These are phyloP conservation scores for Todiramphus chloris DNA, from an alignment of 2,113 vertebrate species.

Conservation along the genomic window DNA sequence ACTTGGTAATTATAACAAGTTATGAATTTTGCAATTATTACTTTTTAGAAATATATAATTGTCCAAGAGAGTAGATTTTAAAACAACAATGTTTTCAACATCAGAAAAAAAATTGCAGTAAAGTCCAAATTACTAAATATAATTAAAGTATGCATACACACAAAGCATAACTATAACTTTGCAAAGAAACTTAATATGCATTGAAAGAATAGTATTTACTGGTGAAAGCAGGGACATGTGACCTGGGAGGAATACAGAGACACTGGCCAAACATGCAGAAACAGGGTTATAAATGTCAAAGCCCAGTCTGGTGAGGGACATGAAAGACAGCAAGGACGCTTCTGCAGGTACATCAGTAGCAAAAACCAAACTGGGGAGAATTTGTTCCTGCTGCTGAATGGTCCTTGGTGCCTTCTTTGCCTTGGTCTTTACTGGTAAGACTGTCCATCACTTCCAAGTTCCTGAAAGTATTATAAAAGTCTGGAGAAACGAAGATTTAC, in stretches of 20 bases:
- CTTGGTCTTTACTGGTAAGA: not conserved
- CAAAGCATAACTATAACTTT: not conserved
- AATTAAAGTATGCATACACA: not conserved
- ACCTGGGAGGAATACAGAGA: not conserved
- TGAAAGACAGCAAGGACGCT: not conserved
- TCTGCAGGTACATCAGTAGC: not conserved
- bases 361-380: not conserved
- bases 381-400: not conserved
- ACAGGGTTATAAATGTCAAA: not conserved
- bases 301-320: not conserved
- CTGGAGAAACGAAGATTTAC: not conserved
- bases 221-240: not conserved
- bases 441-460: not conserved
- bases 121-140: not conserved
- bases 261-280: not conserved
- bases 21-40: constrained; percentile 16
- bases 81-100: not conserved
- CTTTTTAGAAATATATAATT: not conserved
- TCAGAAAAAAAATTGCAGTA: not conserved
- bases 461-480: not conserved
- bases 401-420: not conserved
- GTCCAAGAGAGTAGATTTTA: not conserved
- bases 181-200: not conserved
- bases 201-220: not conserved
- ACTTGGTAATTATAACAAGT: constrained; percentile 8